phyloP scores from a whole-genome alignment of 2,113 vertebrate species.

The Microtus montanus region DNA sequence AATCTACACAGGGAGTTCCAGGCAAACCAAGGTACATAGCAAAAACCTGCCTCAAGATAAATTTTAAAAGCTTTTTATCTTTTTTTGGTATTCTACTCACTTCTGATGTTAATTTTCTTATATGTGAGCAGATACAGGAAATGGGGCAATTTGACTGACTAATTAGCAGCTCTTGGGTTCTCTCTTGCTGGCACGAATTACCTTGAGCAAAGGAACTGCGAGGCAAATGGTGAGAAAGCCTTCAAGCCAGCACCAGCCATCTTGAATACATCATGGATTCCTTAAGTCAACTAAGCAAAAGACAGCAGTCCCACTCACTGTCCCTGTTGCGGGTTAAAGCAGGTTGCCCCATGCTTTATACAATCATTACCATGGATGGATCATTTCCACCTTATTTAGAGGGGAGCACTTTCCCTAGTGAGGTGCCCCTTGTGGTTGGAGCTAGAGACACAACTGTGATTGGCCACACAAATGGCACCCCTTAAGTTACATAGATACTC shows the following conservation, averaged over 20 bases:
- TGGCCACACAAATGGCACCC: neutral
- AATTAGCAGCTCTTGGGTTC: neutral
- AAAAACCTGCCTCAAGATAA: neutral
- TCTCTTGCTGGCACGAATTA: neutral
- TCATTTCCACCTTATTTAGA: neutral
- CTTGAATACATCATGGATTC: neutral
- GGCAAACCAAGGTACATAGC: neutral
- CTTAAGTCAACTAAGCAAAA: neutral
- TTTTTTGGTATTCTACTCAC: neutral
- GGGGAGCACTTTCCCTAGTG: neutral
- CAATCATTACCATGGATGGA: neutral
- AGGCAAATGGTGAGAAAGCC: neutral
- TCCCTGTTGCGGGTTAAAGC: neutral
- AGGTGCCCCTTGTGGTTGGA: too few species aligned
- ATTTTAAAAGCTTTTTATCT: neutral
- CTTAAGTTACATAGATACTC: neutral
- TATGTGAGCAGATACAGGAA: neutral
- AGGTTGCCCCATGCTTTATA: neutral
- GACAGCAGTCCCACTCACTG: too few species aligned
- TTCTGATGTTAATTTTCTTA: neutral
- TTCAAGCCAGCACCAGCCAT: neutral
- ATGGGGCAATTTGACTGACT: neutral
- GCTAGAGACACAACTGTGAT: neutral
- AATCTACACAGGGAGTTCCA: neutral
- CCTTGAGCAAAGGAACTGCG: neutral